Evolutionary conservation across 1,140 invertebrate species (phyloP), one percentile per base, ranked within the genome.

Genomic region (Papilio aristodemus): DNA sequence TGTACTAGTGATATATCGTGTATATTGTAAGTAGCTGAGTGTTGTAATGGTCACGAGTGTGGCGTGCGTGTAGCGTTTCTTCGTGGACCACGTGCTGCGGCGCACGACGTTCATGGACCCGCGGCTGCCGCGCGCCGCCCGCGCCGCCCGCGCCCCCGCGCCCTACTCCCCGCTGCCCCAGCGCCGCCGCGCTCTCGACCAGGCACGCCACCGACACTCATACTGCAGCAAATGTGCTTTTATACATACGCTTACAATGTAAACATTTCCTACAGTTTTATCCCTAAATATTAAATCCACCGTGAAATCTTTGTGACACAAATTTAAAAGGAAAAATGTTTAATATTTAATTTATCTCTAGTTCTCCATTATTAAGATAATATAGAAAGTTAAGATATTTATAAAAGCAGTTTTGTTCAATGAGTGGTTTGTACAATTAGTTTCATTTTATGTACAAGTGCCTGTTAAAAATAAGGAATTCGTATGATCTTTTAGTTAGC

Each of bases 81-180:
- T 99, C 92, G 97, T 98, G 79, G 97, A 99, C 92, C 98, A 99
- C 87, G 95, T 95, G 76, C 94, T 95, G 87, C 96, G 97, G 77
- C 95, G 95, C 70, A 99, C 98, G 10, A 98, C 98, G 9, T 99
- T 98, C 92, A 98, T 99, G 89, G 98, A 99, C 93, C 98, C 98
- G 3, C 94, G 98, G 60, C 92, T 99, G 72, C 97, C 98, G 1
- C 83, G 84, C 67, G 84, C 81, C 17, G 62, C 62, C 14, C 36
- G 60, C 38, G 80, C 78, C 36, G 81, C 86, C 25, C 86, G 86
- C 83, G 27, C 89, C 87, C 38, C 83, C 87, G 11, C 71, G 86
- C 63, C 60, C 60, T 38, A 25, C 37, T 19, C 60, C 37, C 84
- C 87, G 13, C 80, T 79, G 68, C 71, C 85, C 0, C 57, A 86